Base-by-base conservation (phyloP, 2,888 invertebrate genomes). In the Caenorhabditis japonica region DNA sequence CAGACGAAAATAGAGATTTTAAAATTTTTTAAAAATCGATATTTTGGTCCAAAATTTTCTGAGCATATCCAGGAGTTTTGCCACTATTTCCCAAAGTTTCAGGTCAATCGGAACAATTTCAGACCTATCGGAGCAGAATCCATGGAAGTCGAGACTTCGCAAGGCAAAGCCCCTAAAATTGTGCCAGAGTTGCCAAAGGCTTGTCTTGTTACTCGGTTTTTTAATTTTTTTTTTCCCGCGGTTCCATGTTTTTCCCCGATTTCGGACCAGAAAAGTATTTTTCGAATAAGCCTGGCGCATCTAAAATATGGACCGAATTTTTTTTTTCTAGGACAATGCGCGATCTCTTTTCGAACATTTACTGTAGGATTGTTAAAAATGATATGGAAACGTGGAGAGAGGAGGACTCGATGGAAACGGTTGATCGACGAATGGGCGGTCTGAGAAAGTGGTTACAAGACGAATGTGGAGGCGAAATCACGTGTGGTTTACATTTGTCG, bases 321-420 rank as follows among this genome's bases (percentile, higher is more conserved):
- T 5, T 10, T 15, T 19, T 25, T 64, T 64, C 12, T 43, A 64
- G 64, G 17, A 19, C 23, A 2, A 23, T 56, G 34, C 56, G 51
- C 34, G 1, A 0, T 13, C 10, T 56, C 36, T 56, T 66, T 30
- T n/a, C 39, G 10, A 30, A 19, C 5, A 25, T 43, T 36, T 66
- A 56, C 51, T 15, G 17, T 8, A 27, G 19, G 25, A 15, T 51
- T 12, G 51, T 51, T 2, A 13, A 30, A 8, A 15, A 8, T 10
- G 66, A 66, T 13, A 44, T 56, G 41, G 27, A 13, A 30, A 43
- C 17, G 25, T 66, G 66, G 66, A 58, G 43, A 15, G 21, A 7
- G 13, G 51, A 51, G 1, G 34, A 56, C 3, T 44, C 66, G 2
- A 2, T 66, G n/a, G 55, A 66, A 15, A 19, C 4, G 1, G 21